Evolutionary conservation across 2,888 invertebrate species (phyloP).

Genomic region (Anorthoa munda): DNA sequence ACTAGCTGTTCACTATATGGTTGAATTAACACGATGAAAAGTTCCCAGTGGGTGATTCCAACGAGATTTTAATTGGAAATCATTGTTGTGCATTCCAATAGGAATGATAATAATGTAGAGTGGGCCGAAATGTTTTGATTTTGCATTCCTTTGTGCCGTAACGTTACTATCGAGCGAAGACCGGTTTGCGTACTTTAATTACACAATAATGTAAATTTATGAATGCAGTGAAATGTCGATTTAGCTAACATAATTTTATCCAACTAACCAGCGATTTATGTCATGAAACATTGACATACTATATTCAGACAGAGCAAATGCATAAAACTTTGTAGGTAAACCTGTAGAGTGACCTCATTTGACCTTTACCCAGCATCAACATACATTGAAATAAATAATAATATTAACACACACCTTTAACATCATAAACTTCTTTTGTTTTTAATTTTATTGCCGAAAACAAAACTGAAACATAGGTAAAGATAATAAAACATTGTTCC

Average conservation of each 20-base stretch:
- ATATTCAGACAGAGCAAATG: not conserved
- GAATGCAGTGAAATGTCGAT: constrained; percentile 34
- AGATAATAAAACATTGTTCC: not conserved
- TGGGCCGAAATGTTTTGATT: constrained; percentile 52
- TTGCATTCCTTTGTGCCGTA: constrained; percentile 69
- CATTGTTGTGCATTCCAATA: constrained; percentile 67
- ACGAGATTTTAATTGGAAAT: constrained; percentile 73
- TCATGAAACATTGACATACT: constrained; percentile 3
- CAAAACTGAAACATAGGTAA: not conserved
- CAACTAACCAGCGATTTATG: not conserved
- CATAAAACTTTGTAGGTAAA: constrained; percentile 7
- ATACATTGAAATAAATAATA: not conserved
- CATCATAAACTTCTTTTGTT: not conserved
- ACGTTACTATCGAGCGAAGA: constrained; percentile 59
- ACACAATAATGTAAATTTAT: constrained; percentile 56
- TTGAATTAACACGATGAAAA: constrained; percentile 70
- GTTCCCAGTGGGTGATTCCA: constrained; percentile 58
- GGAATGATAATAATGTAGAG: constrained; percentile 64
- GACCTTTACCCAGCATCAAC: constrained; percentile 16
- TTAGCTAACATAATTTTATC: constrained; percentile 6
- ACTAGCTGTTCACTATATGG: constrained; percentile 64
- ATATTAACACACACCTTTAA: not conserved
- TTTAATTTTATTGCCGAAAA: not conserved
- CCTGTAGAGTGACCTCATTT: constrained; percentile 39
- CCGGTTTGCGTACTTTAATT: constrained; percentile 67